Percentiles rank a stretch among this genome's conserved stretches.
Conservation (phyloP, 2,797 vertebrate genomes). For the Odontamblyopus lacepedii region DNA sequence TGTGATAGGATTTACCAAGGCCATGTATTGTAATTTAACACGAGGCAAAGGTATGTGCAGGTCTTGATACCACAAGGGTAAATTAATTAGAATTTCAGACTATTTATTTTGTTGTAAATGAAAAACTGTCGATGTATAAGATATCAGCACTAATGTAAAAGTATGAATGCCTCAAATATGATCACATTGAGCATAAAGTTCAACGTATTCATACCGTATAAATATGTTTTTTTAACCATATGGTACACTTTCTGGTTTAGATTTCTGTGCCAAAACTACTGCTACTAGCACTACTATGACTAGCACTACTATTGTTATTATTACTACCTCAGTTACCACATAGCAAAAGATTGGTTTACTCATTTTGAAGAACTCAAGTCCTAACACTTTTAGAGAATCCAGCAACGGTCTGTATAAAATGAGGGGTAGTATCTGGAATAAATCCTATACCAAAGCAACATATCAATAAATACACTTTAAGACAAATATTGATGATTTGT, state of each 20-base stretch:
- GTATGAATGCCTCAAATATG: not conserved
- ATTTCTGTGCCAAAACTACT: no score
- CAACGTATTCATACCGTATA: no score
- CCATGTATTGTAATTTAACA: not conserved
- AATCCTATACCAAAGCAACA: not conserved
- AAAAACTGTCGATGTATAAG: not conserved
- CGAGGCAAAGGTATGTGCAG: not conserved
- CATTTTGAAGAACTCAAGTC: no score
- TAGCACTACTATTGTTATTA: no score
- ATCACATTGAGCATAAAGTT: no score
- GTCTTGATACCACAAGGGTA: not conserved
- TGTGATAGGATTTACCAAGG: not conserved
- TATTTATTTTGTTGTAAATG: not conserved
- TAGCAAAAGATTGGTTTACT: no score
- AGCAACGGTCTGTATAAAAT: not conserved
- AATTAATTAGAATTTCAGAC: not conserved
- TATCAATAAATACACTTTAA: not conserved
- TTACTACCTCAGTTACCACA: no score
- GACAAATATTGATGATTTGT: not conserved
- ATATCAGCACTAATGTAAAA: not conserved
- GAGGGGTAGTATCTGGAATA: not conserved
- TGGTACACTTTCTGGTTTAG: no score
- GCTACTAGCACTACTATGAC: no score
- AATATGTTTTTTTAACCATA: no score
- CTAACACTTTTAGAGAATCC: not conserved